These are phyloP conservation scores for Melanotaenia duboulayi DNA, from an alignment of 2,113 vertebrate genomes.

Conservation along the genomic window DNA sequence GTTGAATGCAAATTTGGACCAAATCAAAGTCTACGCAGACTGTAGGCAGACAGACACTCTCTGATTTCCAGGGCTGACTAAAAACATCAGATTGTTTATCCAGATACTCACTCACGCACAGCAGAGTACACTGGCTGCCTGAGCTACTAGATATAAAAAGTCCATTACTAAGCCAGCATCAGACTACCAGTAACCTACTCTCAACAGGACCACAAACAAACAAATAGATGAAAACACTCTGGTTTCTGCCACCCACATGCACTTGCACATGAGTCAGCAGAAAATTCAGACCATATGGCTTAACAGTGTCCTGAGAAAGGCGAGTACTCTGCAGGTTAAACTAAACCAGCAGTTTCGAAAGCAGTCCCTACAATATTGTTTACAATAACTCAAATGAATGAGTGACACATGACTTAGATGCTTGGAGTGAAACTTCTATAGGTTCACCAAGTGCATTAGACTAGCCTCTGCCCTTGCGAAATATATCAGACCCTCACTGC, in stretches of 20 bases:
- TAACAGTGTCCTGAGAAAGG: constrained; percentile 50
- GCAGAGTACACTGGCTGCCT: constrained; percentile 25
- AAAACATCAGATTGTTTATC: constrained; percentile 25
- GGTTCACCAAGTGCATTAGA: constrained; percentile 1
- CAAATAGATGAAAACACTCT: constrained; percentile 53
- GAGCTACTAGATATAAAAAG: constrained; percentile 48
- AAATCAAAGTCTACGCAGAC: constrained; percentile 32
- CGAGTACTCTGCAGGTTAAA: constrained; percentile 33
- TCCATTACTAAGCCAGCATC: constrained; percentile 50
- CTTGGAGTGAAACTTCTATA: constrained; percentile 16
- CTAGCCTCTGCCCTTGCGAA: constrained; percentile 6
- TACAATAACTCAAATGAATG: constrained; percentile 9
- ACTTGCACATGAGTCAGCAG: constrained; percentile 73
- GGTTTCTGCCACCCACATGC: constrained; percentile 62
- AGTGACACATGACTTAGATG: constrained; percentile 1
- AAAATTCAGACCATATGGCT: constrained; percentile 67
- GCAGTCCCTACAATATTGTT: constrained; percentile 19
- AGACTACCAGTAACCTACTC: constrained; percentile 56
- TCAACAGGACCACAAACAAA: constrained; percentile 62
- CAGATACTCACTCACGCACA: constrained; percentile 53
- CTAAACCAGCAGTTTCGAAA: constrained; percentile 26
- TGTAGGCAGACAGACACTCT: constrained; percentile 34
- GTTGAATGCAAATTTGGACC: neutral
- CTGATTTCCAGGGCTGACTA: constrained; percentile 40
- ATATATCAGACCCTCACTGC: neutral